A percentile compares a stretch with the other conserved stretches of the same genome.
These are phyloP conservation scores for Cyclura pinguis DNA, from an alignment of 2,797 vertebrate genomes.

Conservation along the genomic window DNA sequence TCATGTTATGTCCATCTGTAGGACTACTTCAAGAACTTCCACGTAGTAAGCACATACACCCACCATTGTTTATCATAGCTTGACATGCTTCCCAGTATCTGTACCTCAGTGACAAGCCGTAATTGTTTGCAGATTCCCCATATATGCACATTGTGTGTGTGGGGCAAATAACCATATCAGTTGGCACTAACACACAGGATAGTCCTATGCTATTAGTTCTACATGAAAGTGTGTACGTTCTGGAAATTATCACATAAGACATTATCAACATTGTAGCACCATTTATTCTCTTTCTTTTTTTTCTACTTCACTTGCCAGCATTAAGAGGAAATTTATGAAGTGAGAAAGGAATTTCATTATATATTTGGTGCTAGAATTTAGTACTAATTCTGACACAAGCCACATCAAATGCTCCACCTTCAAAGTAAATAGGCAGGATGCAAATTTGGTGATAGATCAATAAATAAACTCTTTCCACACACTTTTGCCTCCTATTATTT, in stretches of 20 bases:
- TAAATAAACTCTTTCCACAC: not conserved
- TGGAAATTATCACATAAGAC: not conserved
- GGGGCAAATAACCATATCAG: not conserved
- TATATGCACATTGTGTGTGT: not conserved
- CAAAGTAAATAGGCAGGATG: not conserved
- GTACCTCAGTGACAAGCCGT: too few species aligned
- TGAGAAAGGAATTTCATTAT: not conserved
- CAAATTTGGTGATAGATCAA: not conserved
- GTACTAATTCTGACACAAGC: not conserved
- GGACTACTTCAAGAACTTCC: too few species aligned
- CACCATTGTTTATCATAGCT: too few species aligned
- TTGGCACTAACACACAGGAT: not conserved
- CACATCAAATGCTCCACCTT: not conserved
- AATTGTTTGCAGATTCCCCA: not conserved
- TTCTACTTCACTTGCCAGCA: conserved; percentile 62
- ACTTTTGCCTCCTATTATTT: not conserved
- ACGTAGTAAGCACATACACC: too few species aligned
- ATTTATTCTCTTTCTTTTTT: conserved; percentile 72
- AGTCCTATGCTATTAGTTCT: not conserved
- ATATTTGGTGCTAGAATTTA: not conserved
- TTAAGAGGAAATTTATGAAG: conserved; percentile 67
- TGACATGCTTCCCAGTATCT: too few species aligned
- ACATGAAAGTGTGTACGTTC: not conserved
- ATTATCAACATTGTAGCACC: conserved; percentile 51
- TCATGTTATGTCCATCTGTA: too few species aligned